These are phyloP conservation scores for Pandion haliaetus DNA, from an alignment of 2,113 vertebrate genomes.

Conservation along the genomic window DNA sequence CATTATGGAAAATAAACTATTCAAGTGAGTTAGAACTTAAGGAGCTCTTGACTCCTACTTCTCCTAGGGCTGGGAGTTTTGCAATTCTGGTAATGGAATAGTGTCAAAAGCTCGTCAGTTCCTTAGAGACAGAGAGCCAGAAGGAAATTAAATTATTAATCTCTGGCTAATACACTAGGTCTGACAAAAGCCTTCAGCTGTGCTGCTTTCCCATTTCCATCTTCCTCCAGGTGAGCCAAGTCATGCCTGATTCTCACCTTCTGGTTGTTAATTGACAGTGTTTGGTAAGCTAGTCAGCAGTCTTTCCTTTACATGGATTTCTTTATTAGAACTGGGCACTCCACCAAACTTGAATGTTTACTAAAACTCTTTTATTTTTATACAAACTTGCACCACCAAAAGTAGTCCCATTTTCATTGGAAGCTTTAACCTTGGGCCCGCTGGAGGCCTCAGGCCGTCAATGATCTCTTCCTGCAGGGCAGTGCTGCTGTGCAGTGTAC, in stretches of 20 bases:
- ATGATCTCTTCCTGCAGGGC: background rate
- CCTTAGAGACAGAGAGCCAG: background rate
- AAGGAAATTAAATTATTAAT: constrained; percentile 47
- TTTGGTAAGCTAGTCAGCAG: background rate
- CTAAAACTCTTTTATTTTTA: background rate
- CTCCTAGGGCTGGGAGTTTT: background rate
- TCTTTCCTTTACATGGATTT: background rate
- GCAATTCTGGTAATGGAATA: background rate
- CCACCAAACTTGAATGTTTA: background rate
- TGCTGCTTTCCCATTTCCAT: background rate
- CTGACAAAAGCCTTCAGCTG: background rate
- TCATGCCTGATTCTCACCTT: background rate
- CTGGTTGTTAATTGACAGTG: background rate
- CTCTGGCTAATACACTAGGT: background rate
- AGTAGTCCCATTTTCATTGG: background rate
- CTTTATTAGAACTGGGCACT: background rate
- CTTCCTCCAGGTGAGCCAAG: background rate
- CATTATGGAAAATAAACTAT: background rate
- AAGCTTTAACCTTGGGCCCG: background rate
- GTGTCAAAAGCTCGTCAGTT: background rate
- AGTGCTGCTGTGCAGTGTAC: background rate
- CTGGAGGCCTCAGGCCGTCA: background rate
- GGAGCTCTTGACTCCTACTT: background rate
- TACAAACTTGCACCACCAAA: background rate
- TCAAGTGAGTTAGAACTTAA: background rate